Percentiles rank a stretch among this genome's conserved stretches.
These are phyloP conservation scores for Podarcis muralis DNA, from an alignment of 2,113 vertebrate genomes.

Conservation along the genomic window DNA sequence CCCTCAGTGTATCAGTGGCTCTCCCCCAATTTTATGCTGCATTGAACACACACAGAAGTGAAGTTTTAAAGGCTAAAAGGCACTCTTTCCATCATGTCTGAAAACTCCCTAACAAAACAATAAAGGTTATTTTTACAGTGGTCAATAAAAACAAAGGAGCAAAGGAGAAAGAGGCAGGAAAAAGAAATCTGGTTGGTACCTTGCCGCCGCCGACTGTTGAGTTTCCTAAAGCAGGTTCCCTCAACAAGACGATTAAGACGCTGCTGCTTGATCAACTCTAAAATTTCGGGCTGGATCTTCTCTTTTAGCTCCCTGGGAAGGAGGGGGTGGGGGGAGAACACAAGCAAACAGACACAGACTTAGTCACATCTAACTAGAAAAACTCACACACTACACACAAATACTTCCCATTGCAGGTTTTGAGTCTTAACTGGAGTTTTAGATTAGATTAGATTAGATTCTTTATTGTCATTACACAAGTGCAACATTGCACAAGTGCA, in stretches of 20 bases:
- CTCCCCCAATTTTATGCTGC: background rate
- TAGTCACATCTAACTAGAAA: background rate
- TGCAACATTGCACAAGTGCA: no score
- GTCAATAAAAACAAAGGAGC: background rate
- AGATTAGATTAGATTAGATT: no score
- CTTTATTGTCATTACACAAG: no score
- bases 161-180: background rate
- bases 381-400: background rate
- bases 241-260: constrained; percentile 97
- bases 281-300: constrained; percentile 99
- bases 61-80: background rate
- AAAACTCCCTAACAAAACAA: background rate
- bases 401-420: background rate
- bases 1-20: background rate
- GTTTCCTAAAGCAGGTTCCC: constrained; percentile 98
- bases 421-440: background rate
- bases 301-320: constrained; percentile 93
- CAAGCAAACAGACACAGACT: constrained; percentile 46
- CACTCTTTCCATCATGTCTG: background rate
- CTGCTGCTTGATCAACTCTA: constrained; percentile 98
- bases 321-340: background rate
- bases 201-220: constrained; percentile 95
- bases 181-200: constrained; percentile 73
- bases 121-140: background rate
- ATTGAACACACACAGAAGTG: background rate